These are phyloP conservation scores for Xanthia togata DNA, from an alignment of 2,888 invertebrate genomes.

Conservation along the genomic window DNA sequence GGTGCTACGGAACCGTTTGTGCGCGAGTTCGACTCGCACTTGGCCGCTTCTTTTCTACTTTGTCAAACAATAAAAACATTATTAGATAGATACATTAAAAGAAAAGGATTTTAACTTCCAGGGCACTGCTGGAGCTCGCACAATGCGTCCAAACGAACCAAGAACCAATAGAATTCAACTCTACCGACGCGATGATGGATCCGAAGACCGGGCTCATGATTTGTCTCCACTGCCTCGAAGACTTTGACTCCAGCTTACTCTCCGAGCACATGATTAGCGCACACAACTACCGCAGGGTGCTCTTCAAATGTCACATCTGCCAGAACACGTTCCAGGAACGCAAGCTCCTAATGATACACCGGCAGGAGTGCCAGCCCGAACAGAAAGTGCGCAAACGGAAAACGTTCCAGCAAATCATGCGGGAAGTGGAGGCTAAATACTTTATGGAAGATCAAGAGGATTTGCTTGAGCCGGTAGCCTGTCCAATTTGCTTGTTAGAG, in stretches of 20 bases:
- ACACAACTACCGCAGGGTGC: slow-evolving; percentile 69
- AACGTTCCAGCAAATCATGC: slow-evolving; percentile 68
- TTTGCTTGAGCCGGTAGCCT: slow-evolving; percentile 49
- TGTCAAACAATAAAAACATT: neutral
- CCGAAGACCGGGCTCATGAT: slow-evolving; percentile 69
- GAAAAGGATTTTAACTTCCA: slow-evolving; percentile 52
- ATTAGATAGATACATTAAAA: slow-evolving; percentile 13
- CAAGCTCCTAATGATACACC: slow-evolving; percentile 59
- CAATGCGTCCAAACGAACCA: slow-evolving; percentile 69
- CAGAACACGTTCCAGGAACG: slow-evolving; percentile 65
- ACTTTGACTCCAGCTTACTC: slow-evolving; percentile 64
- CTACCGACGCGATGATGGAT: slow-evolving; percentile 68
- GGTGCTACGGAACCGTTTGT: no score
- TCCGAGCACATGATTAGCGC: slow-evolving; percentile 70
- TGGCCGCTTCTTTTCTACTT: neutral
- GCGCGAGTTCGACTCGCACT: neutral
- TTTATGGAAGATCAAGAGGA: slow-evolving; percentile 58
- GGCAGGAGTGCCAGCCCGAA: slow-evolving; percentile 64
- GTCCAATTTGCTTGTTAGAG: slow-evolving; percentile 71
- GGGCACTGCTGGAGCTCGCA: slow-evolving; percentile 70
- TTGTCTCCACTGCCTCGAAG: slow-evolving; percentile 72
- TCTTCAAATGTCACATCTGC: slow-evolving; percentile 72
- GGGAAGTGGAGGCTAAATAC: slow-evolving; percentile 61
- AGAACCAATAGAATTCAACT: slow-evolving; percentile 71
- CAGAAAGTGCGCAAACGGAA: slow-evolving; percentile 65